A percentile compares a stretch with the other conserved stretches of the same genome.
Conservation (phyloP, 2,888 invertebrate species). For the Eupithecia inturbata region DNA sequence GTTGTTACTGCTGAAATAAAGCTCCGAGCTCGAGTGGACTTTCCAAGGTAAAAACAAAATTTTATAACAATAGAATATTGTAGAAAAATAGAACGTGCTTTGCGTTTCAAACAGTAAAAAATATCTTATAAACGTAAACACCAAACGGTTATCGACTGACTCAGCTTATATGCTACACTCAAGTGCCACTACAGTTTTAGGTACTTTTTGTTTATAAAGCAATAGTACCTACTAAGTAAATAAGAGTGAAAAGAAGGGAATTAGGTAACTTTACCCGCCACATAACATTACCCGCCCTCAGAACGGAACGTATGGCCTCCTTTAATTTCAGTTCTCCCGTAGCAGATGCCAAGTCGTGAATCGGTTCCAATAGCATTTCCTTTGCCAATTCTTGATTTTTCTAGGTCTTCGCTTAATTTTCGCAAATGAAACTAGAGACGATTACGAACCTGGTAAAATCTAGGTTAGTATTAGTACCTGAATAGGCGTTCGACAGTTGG, state of each 20-base stretch:
- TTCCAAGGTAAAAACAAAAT: neutral
- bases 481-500: neutral
- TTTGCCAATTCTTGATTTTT: conserved; percentile 34
- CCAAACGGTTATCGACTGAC: neutral
- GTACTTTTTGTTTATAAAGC: too few species aligned
- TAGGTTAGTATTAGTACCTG: neutral
- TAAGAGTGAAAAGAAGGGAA: neutral
- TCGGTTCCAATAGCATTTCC: conserved; percentile 35
- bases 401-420: neutral
- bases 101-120: neutral
- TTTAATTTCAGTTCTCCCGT: conserved; percentile 10
- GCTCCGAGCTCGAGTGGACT: neutral
- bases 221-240: neutral
- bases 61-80: neutral
- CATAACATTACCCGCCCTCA: neutral
- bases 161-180: neutral
- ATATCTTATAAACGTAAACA: neutral
- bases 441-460: neutral
- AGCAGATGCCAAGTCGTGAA: conserved; percentile 33
- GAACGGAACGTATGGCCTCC: conserved; percentile 1
- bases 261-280: neutral
- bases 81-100: neutral
- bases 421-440: neutral
- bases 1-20: neutral
- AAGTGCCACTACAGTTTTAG: neutral